Evolutionary conservation across 2,888 invertebrate species (phyloP).

Genomic region (Microdon myrmicae): DNA sequence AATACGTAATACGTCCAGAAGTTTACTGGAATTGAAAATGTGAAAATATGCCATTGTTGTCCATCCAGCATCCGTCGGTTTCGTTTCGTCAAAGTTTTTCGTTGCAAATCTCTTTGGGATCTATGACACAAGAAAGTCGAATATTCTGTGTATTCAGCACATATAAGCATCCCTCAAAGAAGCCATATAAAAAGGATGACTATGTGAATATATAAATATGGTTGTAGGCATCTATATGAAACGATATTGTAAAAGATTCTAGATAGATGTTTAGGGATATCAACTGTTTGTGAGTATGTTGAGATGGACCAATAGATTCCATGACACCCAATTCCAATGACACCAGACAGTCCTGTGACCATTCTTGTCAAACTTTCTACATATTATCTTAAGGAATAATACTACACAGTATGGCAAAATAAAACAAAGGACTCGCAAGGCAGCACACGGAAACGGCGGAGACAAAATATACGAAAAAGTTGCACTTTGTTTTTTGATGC

Average conservation of each 20-base stretch:
- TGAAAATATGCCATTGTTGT: constrained; percentile 43
- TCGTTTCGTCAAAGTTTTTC: constrained; percentile 33
- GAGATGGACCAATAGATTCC: too few species aligned
- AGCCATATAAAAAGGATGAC: neutral
- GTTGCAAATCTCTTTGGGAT: constrained; percentile 42
- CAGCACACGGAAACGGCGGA: constrained; percentile 9
- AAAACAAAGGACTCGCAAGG: constrained; percentile 3
- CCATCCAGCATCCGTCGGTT: constrained; percentile 40
- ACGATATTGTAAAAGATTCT: too few species aligned
- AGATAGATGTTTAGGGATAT: too few species aligned
- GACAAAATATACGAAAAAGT: constrained; percentile 37
- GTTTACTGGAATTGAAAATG: constrained; percentile 33
- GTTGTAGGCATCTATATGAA: too few species aligned
- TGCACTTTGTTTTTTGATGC: constrained; percentile 35
- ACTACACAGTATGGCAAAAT: constrained; percentile 34
- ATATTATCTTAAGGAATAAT: constrained; percentile 34
- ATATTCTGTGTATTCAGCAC: constrained; percentile 12
- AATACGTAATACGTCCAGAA: constrained; percentile 22
- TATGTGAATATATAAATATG: too few species aligned
- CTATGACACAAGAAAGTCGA: constrained; percentile 22
- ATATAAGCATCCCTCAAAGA: constrained; percentile 9
- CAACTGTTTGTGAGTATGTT: too few species aligned
- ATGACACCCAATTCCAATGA: too few species aligned
- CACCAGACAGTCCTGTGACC: too few species aligned
- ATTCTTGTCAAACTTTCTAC: constrained; percentile 36